phyloP scores from a whole-genome alignment of 30 jellyfish, hydroid and myxozoan genomes.

The Rhopilema esculentum region DNA sequence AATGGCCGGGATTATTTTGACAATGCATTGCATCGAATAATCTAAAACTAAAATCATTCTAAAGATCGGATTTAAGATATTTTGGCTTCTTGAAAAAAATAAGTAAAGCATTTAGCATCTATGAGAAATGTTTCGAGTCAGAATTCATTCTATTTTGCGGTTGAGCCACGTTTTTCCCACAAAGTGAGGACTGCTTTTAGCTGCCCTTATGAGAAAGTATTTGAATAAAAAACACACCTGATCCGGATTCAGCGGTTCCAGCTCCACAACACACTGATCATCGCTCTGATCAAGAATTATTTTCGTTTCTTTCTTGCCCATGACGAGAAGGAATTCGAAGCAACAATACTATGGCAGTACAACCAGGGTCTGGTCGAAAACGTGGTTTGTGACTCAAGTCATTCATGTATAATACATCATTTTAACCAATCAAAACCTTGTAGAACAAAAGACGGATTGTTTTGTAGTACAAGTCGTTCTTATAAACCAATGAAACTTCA shows the following conservation, averaged over 20 bases:
- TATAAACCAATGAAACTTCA: background rate
- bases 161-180: too few relatives aligned
- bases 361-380: background rate
- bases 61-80: too few relatives aligned
- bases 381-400: slow-evolving; percentile 56
- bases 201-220: background rate
- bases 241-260: slow-evolving; percentile 72
- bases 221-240: slow-evolving; percentile 43
- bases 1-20: too few relatives aligned
- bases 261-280: slow-evolving; percentile 63
- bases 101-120: too few relatives aligned
- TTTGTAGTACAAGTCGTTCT: background rate
- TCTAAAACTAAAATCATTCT: too few relatives aligned
- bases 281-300: slow-evolving; percentile 69
- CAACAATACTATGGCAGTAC: background rate
- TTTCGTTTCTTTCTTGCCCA: slow-evolving; percentile 82
- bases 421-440: slow-evolving; percentile 32
- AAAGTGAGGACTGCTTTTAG: background rate
- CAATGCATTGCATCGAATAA: too few relatives aligned
- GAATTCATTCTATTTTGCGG: too few relatives aligned
- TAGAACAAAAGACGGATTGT: background rate
- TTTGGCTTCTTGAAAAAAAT: too few relatives aligned
- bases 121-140: too few relatives aligned
- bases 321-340: slow-evolving; percentile 16
- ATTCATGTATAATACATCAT: slow-evolving; percentile 1